phyloP scores from a whole-genome alignment of 2,888 invertebrate genomes.

The Phoenoteleia sp. region DNA sequence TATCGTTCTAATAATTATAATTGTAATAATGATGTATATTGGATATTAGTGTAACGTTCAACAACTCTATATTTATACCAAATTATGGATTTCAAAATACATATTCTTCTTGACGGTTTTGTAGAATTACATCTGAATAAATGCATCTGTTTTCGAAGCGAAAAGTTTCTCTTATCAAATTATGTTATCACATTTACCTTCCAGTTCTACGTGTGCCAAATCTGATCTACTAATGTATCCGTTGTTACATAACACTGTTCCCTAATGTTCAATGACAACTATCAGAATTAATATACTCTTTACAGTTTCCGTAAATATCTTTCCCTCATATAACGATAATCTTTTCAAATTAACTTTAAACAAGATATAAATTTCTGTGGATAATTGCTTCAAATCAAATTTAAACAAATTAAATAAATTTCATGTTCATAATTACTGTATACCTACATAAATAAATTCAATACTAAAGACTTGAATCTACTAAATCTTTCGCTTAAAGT shows the following conservation, averaged over 20 bases:
- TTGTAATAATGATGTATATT: conserved; percentile 50
- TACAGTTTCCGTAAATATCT: background rate
- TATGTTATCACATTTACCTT: conserved; percentile 16
- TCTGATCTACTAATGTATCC: conserved; percentile 5
- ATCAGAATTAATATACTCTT: background rate
- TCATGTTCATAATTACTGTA: too few relatives aligned
- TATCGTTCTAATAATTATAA: conserved; percentile 55
- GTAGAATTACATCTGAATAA: conserved; percentile 34
- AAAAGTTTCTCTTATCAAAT: conserved; percentile 11
- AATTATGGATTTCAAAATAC: conserved; percentile 48
- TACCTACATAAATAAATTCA: too few relatives aligned
- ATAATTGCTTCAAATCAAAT: background rate
- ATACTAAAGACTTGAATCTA: too few relatives aligned
- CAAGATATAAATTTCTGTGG: background rate
- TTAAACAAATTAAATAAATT: background rate
- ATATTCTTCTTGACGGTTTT: conserved; percentile 45
- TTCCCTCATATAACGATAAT: background rate
- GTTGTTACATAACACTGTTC: background rate
- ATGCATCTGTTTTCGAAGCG: conserved; percentile 20
- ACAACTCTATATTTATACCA: conserved; percentile 50
- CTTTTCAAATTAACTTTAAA: background rate
- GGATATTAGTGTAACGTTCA: conserved; percentile 56
- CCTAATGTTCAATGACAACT: background rate
- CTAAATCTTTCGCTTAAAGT: too few relatives aligned
- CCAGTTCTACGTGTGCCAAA: conserved; percentile 51